phyloP scores from a whole-genome alignment of 2,113 vertebrate genomes.

The Cynocephalus volans region DNA sequence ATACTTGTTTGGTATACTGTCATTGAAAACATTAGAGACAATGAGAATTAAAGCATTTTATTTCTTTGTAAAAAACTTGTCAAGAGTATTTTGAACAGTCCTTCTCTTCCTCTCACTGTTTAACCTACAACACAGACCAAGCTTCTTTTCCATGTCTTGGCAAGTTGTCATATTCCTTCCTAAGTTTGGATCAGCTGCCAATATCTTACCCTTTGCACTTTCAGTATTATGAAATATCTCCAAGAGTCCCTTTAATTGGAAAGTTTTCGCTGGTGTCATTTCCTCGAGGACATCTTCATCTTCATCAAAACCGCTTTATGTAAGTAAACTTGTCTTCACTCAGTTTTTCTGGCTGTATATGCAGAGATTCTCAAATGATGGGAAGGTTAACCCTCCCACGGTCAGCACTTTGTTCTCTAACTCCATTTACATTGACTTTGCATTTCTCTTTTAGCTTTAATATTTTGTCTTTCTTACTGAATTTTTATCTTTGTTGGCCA shows the following conservation, averaged over 20 bases:
- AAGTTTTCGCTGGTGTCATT: neutral
- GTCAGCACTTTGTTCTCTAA: neutral
- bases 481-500: neutral
- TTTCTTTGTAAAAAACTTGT: neutral
- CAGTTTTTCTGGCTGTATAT: neutral
- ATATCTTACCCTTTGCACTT: constrained; percentile 7
- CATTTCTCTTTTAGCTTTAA: neutral
- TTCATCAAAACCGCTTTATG: neutral
- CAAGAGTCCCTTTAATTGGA: neutral
- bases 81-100: neutral
- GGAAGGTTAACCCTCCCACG: neutral
- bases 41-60: neutral
- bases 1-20: neutral
- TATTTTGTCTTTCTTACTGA: neutral
- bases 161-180: neutral
- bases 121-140: neutral
- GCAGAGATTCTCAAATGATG: neutral
- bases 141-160: neutral
- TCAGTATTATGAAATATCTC: neutral
- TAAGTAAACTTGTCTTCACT: neutral
- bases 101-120: neutral
- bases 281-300: neutral
- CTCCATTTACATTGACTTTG: neutral
- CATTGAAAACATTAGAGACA: neutral
- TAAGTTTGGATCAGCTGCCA: neutral